Evolutionary conservation across 2,888 invertebrate species (phyloP).

Genomic region (Nephrotoma flavescens): DNA sequence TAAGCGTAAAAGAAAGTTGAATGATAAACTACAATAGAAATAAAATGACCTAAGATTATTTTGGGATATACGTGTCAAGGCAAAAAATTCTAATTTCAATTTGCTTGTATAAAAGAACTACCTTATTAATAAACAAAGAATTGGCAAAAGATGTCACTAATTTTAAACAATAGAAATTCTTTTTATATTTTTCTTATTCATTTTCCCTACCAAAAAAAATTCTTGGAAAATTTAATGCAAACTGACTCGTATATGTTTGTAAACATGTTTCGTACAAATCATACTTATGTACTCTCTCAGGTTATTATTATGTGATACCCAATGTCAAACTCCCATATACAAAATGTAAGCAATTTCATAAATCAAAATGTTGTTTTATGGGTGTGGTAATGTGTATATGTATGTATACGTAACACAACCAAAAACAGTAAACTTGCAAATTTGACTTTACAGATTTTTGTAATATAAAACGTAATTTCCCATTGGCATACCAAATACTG

Average conservation of each 20-base stretch:
- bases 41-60: too few relatives aligned
- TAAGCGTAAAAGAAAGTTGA: too few relatives aligned
- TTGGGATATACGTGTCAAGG: too few relatives aligned
- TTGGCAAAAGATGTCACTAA: background rate
- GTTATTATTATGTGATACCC: background rate
- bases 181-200: background rate
- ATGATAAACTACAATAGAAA: too few relatives aligned
- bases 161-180: background rate
- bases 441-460: background rate
- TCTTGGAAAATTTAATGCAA: background rate
- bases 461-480: background rate
- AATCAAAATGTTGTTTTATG: background rate
- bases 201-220: background rate
- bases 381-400: background rate
- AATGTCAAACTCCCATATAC: background rate
- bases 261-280: too few relatives aligned
- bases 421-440: background rate
- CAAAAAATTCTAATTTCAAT: too few relatives aligned
- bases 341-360: background rate
- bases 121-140: too few relatives aligned
- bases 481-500: background rate
- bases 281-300: background rate
- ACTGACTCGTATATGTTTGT: background rate
- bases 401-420: background rate
- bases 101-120: too few relatives aligned